Evolutionary conservation across 2,888 invertebrate species (phyloP), one percentile per base, ranked within the genome.

Genomic region (Aspidiotus rigidus): DNA sequence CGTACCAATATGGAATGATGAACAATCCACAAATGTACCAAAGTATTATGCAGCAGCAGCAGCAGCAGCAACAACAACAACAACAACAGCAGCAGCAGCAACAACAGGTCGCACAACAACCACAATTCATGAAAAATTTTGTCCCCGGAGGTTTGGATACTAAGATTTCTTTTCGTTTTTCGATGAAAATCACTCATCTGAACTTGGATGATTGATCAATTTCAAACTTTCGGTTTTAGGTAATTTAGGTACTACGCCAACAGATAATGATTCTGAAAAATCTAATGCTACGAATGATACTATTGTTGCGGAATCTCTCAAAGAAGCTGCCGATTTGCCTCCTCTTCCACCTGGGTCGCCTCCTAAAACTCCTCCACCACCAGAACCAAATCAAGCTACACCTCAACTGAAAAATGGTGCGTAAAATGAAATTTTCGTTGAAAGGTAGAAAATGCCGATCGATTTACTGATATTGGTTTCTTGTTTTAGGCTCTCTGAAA

Each of bases 311-410:
- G 28, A 28, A 28, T 5, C 28, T 28, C 28, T 13, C 10, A 72
- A 73, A 41, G 72, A 72, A 15, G 78, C 78, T 73, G 77, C 78
- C 62, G 79, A 79, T 72, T 77, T 80, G 71, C 82, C 84, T n/a
- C 84, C 84, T 70, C 77, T 84, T 71, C 85, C 85, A 15, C 80
- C 83, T 49, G 83, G 83, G 64, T 83, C 84, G 62, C 82, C 83
- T 69, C 82, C 81, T 49, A 74, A 74, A 57, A n/a, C 74, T 9
- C 74, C 75, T 42, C 72, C 74, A 13, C 74, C 73, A 28, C 72
- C 74, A 8, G 66, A 64, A 60, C 55, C 59, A 3, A 44, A 40
- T n/a, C 7, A 13, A 10, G 9, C 42, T 15, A 57, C 57, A 3
- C 28, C 28, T 28, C 28, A 28, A 28, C 28, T 28, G 28, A 28